phyloP scores from a whole-genome alignment of 2,888 invertebrate species.

The Tryphoninae sp. region DNA sequence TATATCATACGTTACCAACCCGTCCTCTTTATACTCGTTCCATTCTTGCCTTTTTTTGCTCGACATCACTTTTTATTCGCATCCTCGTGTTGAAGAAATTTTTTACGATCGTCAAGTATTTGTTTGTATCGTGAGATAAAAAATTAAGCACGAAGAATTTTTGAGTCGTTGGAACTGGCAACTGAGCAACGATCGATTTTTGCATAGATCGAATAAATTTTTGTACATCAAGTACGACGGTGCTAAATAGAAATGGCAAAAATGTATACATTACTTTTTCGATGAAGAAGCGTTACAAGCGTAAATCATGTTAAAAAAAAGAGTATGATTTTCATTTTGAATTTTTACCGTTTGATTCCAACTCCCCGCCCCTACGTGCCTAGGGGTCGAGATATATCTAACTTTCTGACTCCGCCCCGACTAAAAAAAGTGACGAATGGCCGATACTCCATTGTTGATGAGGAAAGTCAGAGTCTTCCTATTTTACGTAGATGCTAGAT shows the following conservation, averaged over 20 bases:
- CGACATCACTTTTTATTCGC: background rate
- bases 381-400: background rate
- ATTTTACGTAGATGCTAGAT: slow-evolving; percentile 71
- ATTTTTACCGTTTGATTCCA: no score
- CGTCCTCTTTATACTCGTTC: slow-evolving; percentile 29
- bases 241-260: no score
- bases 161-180: background rate
- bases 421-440: slow-evolving; percentile 15
- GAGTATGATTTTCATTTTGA: no score
- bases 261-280: no score
- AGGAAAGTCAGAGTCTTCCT: slow-evolving; percentile 22
- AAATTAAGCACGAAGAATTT: background rate
- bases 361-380: no score
- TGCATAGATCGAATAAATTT: background rate
- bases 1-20: slow-evolving; percentile 45
- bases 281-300: no score
- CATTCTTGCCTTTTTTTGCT: slow-evolving; percentile 14
- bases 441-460: slow-evolving; percentile 6
- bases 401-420: background rate
- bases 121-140: background rate
- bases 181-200: background rate
- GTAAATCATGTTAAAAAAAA: no score
- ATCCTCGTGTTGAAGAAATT: background rate
- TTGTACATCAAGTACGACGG: background rate
- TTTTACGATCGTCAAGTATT: background rate